phyloP scores from a whole-genome alignment of 2,888 invertebrate species.

The Unio pictorum region DNA sequence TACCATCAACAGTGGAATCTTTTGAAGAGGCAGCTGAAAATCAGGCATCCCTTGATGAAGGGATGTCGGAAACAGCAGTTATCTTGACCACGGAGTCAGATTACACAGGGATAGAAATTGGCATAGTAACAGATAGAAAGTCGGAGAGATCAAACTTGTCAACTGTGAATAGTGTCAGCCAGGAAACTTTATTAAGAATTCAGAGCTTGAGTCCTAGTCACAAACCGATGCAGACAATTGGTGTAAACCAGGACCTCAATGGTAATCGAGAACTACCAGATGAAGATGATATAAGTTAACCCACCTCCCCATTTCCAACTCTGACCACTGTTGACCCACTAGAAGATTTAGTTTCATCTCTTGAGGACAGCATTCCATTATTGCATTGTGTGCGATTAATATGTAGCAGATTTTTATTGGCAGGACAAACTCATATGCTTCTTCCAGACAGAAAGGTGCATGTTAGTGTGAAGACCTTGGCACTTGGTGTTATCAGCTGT shows the following conservation, averaged over 20 bases:
- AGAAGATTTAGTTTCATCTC: slow-evolving; percentile 74
- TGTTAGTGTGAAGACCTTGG: slow-evolving; percentile 92
- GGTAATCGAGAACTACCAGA: slow-evolving; percentile 54
- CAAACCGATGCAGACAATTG: slow-evolving; percentile 21
- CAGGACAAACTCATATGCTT: slow-evolving; percentile 74
- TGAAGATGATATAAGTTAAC: slow-evolving; percentile 13
- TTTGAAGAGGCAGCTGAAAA: slow-evolving; percentile 10
- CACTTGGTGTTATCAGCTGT: slow-evolving; percentile 85
- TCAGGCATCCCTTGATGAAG: slow-evolving; percentile 16
- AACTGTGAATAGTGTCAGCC: slow-evolving; percentile 58
- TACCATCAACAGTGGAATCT: slow-evolving; percentile 2
- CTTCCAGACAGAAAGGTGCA: slow-evolving; percentile 84
- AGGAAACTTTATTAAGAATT: slow-evolving; percentile 62
- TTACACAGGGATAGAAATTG: slow-evolving; percentile 68
- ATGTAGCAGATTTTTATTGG: slow-evolving; percentile 81
- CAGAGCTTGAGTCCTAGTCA: slow-evolving; percentile 59
- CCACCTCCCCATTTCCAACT: slow-evolving; percentile 11
- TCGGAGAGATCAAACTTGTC: slow-evolving; percentile 59
- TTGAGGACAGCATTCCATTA: slow-evolving; percentile 79
- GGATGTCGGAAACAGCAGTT: slow-evolving; percentile 26
- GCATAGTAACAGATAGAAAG: slow-evolving; percentile 62
- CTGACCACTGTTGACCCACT: slow-evolving; percentile 21
- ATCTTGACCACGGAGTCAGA: slow-evolving; percentile 55
- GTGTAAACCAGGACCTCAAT: slow-evolving; percentile 59
- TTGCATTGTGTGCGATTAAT: slow-evolving; percentile 83